Percentiles rank a stretch among this genome's conserved stretches.
Evolutionary conservation across 2,797 vertebrate genomes (phyloP).

Genomic region (Mallotus villosus): DNA sequence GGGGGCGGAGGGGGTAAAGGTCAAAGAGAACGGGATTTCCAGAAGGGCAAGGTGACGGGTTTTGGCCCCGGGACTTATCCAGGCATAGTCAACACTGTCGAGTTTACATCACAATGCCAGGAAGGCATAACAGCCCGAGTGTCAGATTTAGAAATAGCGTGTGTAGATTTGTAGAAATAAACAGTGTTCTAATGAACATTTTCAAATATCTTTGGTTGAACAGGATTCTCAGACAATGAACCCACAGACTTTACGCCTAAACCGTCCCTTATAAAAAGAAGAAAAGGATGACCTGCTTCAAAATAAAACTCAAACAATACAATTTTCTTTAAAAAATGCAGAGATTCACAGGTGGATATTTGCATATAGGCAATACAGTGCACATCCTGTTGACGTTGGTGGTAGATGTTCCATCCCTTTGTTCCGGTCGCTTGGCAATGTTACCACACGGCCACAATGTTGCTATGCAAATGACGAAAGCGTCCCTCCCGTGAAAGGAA

Average conservation of each 20-base stretch:
- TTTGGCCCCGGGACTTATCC: neutral
- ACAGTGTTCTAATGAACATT: no score
- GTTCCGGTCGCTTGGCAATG: slow-evolving; percentile 7
- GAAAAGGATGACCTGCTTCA: neutral
- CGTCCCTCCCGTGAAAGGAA: neutral
- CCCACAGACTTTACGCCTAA: no score
- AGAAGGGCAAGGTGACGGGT: neutral
- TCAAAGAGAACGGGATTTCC: neutral
- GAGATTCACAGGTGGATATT: neutral
- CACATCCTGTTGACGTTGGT: neutral
- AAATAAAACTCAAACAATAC: neutral
- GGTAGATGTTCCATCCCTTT: neutral
- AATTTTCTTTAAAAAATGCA: neutral
- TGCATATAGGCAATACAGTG: neutral
- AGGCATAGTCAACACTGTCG: no score
- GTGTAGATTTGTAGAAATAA: no score
- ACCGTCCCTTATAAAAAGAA: no score
- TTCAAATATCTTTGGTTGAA: no score
- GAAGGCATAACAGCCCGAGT: neutral
- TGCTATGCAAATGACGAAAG: slow-evolving; percentile 15
- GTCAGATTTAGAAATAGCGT: neutral
- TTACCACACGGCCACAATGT: slow-evolving; percentile 1
- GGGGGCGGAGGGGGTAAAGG: neutral
- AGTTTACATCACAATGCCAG: no score
- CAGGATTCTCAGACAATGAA: no score